Conservation (phyloP, 2,113 vertebrate genomes). For the Megalops atlanticus region DNA sequence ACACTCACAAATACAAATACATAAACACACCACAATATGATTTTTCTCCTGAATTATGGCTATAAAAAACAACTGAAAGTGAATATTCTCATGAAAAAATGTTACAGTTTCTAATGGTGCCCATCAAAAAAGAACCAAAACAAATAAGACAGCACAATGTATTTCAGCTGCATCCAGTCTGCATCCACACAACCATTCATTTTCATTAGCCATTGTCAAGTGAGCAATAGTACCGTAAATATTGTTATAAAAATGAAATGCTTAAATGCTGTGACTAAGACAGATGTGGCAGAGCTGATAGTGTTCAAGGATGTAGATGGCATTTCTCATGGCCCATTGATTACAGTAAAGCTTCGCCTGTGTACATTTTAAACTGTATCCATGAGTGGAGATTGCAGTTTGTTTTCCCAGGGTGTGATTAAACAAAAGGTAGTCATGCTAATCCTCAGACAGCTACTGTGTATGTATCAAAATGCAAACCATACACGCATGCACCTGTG, state of each 20-base stretch:
- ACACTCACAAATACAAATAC: no score
- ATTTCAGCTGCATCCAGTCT: not conserved
- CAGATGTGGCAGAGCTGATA: not conserved
- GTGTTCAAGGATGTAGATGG: not conserved
- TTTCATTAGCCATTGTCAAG: constrained; percentile 19
- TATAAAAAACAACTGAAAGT: not conserved
- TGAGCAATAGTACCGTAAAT: constrained; percentile 5
- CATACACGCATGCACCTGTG: not conserved
- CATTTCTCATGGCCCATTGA: not conserved
- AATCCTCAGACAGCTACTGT: not conserved
- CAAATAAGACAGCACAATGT: not conserved
- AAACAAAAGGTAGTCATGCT: not conserved
- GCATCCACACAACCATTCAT: constrained; percentile 10
- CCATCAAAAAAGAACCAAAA: not conserved
- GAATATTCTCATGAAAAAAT: not conserved
- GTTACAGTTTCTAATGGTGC: not conserved
- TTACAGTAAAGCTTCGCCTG: not conserved
- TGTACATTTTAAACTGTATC: not conserved
- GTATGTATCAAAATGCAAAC: no score
- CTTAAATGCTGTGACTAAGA: not conserved
- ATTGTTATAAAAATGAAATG: constrained; percentile 8
- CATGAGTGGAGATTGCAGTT: not conserved
- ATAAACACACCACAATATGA: not conserved
- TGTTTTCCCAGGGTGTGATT: not conserved
- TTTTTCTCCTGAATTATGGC: not conserved